phyloP scores from a whole-genome alignment of 2,888 invertebrate species.

The Dyspetes luteomarginatus region DNA sequence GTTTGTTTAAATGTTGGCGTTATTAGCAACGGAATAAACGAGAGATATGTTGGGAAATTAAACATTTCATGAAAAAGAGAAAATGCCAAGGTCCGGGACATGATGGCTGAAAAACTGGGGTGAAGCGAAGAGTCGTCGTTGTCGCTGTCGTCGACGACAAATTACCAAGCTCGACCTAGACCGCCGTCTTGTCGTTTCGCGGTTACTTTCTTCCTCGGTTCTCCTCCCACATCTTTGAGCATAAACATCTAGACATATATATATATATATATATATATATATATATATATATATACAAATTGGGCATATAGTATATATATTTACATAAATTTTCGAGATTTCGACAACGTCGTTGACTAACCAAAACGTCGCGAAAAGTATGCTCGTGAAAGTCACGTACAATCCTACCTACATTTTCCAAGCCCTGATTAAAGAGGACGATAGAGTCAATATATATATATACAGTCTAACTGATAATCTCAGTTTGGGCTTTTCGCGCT shows the following conservation, averaged over 20 bases:
- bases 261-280: not conserved
- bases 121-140: constrained; percentile 21
- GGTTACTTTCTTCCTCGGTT: constrained; percentile 8
- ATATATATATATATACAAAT: not conserved
- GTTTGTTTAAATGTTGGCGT: constrained; percentile 21
- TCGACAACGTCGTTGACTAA: not conserved
- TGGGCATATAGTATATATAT: too few relatives aligned
- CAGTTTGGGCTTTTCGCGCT: not conserved
- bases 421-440: not conserved
- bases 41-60: constrained; percentile 2
- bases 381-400: constrained; percentile 16
- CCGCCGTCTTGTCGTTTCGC: not conserved
- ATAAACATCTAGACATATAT: too few relatives aligned
- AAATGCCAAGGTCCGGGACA: not conserved
- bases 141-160: constrained; percentile 4
- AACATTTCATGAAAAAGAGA: constrained; percentile 27
- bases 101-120: constrained; percentile 29
- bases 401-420: not conserved
- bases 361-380: constrained; percentile 9
- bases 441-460: not conserved
- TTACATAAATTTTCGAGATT: not conserved
- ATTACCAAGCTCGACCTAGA: constrained; percentile 23
- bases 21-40: not conserved
- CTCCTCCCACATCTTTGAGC: too few relatives aligned
- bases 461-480: not conserved